Evolutionary conservation across 23 tunicate species (phyloP).

Genomic region (Phallusia fumigata): DNA sequence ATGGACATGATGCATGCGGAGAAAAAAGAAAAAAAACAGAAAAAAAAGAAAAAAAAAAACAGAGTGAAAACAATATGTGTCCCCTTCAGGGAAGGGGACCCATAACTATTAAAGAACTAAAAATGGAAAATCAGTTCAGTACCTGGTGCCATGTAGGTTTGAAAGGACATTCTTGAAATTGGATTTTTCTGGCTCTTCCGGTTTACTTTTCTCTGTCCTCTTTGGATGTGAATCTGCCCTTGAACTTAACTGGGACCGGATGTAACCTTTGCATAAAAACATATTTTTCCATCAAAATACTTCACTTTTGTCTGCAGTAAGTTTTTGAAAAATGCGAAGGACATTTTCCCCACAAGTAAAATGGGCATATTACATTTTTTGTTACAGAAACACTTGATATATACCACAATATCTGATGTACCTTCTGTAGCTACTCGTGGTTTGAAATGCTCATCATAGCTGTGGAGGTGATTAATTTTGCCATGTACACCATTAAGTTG

Average conservation of each 20-base stretch:
- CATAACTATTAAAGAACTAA: too few species aligned
- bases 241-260: too few species aligned
- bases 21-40: too few species aligned
- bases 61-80: too few species aligned
- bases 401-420: background rate
- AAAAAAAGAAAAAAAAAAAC: too few species aligned
- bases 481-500: background rate
- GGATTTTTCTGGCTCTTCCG: background rate
- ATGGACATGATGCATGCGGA: too few species aligned
- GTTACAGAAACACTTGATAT: background rate
- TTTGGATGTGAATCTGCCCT: background rate
- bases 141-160: conserved; percentile 5
- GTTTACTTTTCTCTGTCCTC: background rate
- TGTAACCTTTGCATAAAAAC: too few species aligned
- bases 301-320: too few species aligned
- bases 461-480: background rate
- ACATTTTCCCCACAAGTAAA: too few species aligned
- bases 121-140: background rate
- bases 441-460: background rate
- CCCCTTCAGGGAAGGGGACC: too few species aligned
- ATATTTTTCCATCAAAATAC: background rate
- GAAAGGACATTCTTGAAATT: background rate
- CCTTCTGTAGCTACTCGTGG: background rate
- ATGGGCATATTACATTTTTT: background rate
- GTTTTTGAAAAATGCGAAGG: too few species aligned